Base-by-base conservation (phyloP, 2,888 invertebrate genomes). In the Meloe dianella region DNA sequence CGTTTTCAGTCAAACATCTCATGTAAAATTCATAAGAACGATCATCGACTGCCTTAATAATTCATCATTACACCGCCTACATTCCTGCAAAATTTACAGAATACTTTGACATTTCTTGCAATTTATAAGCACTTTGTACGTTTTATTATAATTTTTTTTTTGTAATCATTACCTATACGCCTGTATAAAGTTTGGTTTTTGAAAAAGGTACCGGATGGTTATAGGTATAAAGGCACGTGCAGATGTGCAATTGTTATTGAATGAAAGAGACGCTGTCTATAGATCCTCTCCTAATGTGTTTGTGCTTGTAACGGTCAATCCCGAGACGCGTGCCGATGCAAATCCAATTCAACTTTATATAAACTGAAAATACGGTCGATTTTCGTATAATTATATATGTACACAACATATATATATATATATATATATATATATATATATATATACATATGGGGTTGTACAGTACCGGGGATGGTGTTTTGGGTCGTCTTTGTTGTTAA, bases 291-390 rank as follows among this genome's bases (percentile, higher is more conserved):
- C n/a, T 24, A 12, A 24, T 54, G 24, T 54, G 14, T 54, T 22
- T 54, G 24, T 54, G 54, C 77, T 77, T 75, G 78, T 79, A 80
- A 81, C 81, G 81, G 81, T 81, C 81, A 81, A 54, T 78, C 76
- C 67, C 72, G 74, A 72, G 78, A 75, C 81, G 81, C 80, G 81
- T 81, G 81, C 81, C 80, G 75, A 69, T 76, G 75, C 66, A 63
- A 24, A 54, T 12, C 24, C 24, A 54, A 12, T 14, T 24, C 54
- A 5, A 12, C 24, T 54, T 14, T 54, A 54, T 54, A 2, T 6
- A 1, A 12, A 54, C 14, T 0, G 3, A 5, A 22, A 24, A 54
- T 77, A 78, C 60, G 71, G 76, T 57, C 65, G 62, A 71, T 51
- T 70, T 70, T 77, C 60, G 66, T 65, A 71, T 71, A 69, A 71